Percentiles rank a stretch among this genome's conserved stretches.
These are phyloP conservation scores for Eidolon dupreanum DNA, from an alignment of 2,797 vertebrate species.

Conservation along the genomic window DNA sequence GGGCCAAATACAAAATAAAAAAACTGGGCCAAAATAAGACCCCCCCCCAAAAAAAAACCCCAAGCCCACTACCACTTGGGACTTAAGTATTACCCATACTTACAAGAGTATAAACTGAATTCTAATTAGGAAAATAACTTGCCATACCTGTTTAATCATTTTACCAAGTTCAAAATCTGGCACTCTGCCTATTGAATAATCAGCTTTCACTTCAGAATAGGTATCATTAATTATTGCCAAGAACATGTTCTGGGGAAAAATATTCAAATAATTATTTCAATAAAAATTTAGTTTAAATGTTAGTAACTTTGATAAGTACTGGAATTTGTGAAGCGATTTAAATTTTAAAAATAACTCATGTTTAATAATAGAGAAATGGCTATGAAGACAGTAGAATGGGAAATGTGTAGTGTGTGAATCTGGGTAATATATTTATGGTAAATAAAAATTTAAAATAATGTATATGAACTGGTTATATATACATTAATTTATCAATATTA, in stretches of 20 bases:
- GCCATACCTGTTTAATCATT: constrained; percentile 91
- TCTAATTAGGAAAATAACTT: constrained; percentile 33
- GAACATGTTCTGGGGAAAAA: constrained; percentile 92
- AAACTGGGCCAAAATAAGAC: background rate
- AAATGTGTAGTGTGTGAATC: background rate
- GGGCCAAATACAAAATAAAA: background rate
- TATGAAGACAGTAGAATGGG: background rate
- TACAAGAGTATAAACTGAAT: background rate
- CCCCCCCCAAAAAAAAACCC: too few relatives aligned
- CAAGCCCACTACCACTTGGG: background rate
- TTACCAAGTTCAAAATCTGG: constrained; percentile 92
- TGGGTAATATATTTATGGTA: background rate
- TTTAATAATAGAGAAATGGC: background rate
- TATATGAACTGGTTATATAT: background rate
- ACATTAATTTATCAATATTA: background rate
- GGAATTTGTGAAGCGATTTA: constrained; percentile 44
- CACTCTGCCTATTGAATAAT: constrained; percentile 90
- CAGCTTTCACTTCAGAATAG: constrained; percentile 95
- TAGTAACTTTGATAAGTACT: constrained; percentile 16
- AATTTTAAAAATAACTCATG: constrained; percentile 11
- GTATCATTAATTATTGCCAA: constrained; percentile 96
- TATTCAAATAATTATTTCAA: constrained; percentile 48
- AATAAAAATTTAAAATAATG: constrained; percentile 28
- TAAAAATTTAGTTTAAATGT: constrained; percentile 50
- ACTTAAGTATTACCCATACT: constrained; percentile 19